phyloP scores from a whole-genome alignment of 2,113 vertebrate species.

The Phaethon lepturus region DNA sequence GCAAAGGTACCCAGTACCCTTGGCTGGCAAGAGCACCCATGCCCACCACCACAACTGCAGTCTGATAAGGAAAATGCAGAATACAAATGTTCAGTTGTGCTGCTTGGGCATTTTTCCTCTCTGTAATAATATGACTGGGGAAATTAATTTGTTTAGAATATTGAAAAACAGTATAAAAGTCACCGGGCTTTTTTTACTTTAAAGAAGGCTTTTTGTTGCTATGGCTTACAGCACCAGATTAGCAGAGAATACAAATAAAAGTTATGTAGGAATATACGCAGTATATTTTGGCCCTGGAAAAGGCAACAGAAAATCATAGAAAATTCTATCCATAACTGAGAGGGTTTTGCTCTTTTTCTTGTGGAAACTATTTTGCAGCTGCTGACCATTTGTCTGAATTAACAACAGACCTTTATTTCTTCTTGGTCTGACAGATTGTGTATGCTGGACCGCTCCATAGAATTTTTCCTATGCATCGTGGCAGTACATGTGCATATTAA shows the following conservation, averaged over 20 bases:
- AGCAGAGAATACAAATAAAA: conserved; percentile 23
- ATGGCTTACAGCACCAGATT: neutral
- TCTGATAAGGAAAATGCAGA: neutral
- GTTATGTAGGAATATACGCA: neutral
- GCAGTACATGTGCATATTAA: conserved; percentile 44
- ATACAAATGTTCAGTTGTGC: neutral
- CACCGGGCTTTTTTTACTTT: neutral
- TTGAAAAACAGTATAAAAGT: neutral
- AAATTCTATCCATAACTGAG: conserved; percentile 42
- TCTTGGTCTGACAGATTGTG: conserved; percentile 70
- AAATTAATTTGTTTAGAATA: neutral
- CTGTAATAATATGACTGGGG: neutral
- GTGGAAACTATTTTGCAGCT: conserved; percentile 78
- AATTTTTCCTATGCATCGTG: conserved; percentile 60
- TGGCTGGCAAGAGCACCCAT: neutral
- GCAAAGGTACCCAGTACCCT: neutral
- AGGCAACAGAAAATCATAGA: conserved; percentile 56
- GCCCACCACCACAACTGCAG: accelerated
- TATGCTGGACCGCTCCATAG: conserved; percentile 55
- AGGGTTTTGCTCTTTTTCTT: conserved; percentile 56
- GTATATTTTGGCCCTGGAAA: conserved; percentile 46
- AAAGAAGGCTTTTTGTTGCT: neutral
- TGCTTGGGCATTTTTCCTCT: neutral
- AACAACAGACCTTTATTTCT: conserved; percentile 77
- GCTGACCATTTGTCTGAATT: conserved; percentile 77